A percentile compares a stretch with the other conserved stretches of the same genome.
Evolutionary conservation across 1,140 invertebrate genomes (phyloP).

Genomic region (Penaeus chinensis): DNA sequence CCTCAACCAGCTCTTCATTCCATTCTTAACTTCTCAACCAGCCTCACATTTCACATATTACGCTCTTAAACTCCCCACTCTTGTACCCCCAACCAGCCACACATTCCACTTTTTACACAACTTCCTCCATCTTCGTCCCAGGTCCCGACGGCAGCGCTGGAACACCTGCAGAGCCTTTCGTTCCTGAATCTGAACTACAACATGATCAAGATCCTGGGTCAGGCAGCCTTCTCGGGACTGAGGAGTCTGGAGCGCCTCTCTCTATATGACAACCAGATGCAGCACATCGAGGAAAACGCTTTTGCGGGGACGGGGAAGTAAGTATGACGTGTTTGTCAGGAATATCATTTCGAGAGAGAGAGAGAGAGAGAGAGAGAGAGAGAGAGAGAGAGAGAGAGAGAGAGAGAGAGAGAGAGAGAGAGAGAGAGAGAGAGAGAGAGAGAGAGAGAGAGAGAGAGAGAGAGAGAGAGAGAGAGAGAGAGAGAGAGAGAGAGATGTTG

Average conservation of each 20-base stretch:
- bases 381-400: no score
- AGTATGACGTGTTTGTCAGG: neutral
- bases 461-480: no score
- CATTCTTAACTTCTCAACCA: no score
- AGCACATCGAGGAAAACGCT: constrained; percentile 76
- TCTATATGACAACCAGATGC: constrained; percentile 83
- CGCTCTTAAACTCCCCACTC: neutral
- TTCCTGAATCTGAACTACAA: constrained; percentile 88
- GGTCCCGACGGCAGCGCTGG: constrained; percentile 73
- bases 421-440: no score
- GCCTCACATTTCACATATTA: neutral
- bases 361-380: no score
- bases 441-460: no score
- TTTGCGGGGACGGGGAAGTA: constrained; percentile 69
- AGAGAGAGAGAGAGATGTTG: no score
- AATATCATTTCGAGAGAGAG: no score
- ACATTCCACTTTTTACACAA: neutral
- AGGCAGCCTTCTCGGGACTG: constrained; percentile 83
- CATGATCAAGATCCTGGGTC: constrained; percentile 79
- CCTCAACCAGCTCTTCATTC: no score
- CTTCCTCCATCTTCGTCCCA: neutral
- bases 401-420: no score
- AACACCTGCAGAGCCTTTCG: constrained; percentile 75
- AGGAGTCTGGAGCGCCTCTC: constrained; percentile 81
- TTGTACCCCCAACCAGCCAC: neutral